Base-by-base conservation (phyloP, 2,888 invertebrate genomes). In the Brassicogethes aeneus region DNA sequence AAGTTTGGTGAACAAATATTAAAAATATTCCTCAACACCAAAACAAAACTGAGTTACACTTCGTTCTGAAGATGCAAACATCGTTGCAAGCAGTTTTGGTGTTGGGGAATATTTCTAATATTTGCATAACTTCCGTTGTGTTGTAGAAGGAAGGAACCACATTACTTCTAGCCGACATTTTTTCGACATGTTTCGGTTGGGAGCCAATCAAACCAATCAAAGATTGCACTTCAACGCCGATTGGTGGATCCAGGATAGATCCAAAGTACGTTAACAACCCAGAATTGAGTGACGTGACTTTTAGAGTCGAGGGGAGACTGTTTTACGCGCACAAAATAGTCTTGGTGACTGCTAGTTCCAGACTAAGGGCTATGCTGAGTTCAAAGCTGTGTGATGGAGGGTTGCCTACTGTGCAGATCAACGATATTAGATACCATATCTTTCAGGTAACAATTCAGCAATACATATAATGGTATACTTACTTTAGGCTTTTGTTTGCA, bases 311-410 rank as follows among this genome's bases (percentile, higher is more conserved):
- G 65, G 91, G 90, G 0, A 77, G 89, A 47, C 74, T 91, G 15
- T 92, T 94, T 69, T 93, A 91, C 65, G 93, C 90, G 0, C 94
- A 94, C 68, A 91, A 92, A 70, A 92, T 94, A 49, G 91, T 94
- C 29, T 71, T 94, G 42, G 89, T 93, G 34, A 93, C 92, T 2
- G 90, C 90, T 43, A 92, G 91, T 2, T 81, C 88, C 10, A 75
- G 90, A 39, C 81, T 92, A 52, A 79, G 89, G 51, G 85, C 84
- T 39, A 91, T 92, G 90, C 71, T 92, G 32, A 81, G 81, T 55
- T 81, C 82, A 3, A 83, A 82, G 57, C 64, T 82, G 44, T 81
- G 80, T 53, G 83, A 84, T 51, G 80, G 81, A 34, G 82, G 75
- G 54, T 75, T 89, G 17, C 90, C 91, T 1, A 85, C 89, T 30